Base-by-base conservation (phyloP, 1,140 invertebrate species). In the Drosophila kurseongensis region DNA sequence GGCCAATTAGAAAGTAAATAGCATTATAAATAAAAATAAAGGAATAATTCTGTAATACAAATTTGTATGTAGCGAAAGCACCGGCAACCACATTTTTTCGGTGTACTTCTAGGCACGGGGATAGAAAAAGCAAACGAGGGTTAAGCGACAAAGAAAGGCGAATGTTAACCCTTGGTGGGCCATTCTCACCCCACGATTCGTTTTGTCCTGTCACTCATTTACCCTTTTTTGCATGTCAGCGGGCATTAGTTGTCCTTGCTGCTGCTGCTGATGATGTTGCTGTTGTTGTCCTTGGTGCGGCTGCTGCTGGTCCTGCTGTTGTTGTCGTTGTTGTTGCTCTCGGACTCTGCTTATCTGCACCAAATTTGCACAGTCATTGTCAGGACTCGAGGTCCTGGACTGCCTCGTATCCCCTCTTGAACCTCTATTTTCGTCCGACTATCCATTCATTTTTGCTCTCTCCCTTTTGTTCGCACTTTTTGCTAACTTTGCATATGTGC, bases 321-420 rank as follows among this genome's bases (percentile, higher is more conserved):
- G 40, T 12, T 40, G 45, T 63, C 65, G 59, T 38, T 42, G 67
- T 69, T 75, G 27, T 57, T 68, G 57, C 60, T 56, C 84, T 88
- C 80, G 79, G 83, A 88, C 83, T 79, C 75, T 83, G 83, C 83
- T 88, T 88, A 89, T 80, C 83, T 88, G 83, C 79, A 77, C 83
- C 72, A 89, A 83, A 88, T 89, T 89, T 88, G 84, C 84, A 83
- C 80, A 88, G 84, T 88, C 84, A 88, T 89, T 89, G 83, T 89
- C 78, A 76, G 72, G 62, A 71, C 67, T 72, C 36, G 68, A 41
- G 57, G 54, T 71, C 52, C 61, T 41, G 56, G 58, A 47, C 69
- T 48, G 56, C 45, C 41, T 14, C 40, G 57, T 16, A 42, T 40
- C 56, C 47, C 50, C 67, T 65, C 56, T 63, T 42, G 40, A 57